phyloP scores from a whole-genome alignment of 2,888 invertebrate species.

The Achlya flavicornis region DNA sequence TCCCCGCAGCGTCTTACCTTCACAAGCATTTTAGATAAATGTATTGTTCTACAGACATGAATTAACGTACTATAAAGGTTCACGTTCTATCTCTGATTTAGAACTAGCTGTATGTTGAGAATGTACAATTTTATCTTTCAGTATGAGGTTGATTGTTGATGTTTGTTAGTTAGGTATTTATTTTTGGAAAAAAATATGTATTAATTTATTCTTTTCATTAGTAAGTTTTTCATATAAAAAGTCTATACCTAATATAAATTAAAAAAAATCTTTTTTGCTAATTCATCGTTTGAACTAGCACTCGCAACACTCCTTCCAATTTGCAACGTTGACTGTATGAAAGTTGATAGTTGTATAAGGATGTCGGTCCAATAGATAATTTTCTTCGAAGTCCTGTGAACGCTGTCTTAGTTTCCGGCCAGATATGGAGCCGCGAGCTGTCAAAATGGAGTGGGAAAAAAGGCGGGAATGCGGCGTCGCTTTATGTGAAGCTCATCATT shows the following conservation, averaged over 20 bases:
- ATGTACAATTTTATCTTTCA: not conserved
- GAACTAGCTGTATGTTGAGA: not conserved
- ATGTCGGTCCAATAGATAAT: constrained; percentile 19
- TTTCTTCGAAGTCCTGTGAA: constrained; percentile 57
- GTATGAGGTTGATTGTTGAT: not conserved
- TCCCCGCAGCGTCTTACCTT: constrained; percentile 18
- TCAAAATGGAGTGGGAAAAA: constrained; percentile 85
- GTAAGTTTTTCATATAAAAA: not conserved
- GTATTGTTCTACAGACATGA: not conserved
- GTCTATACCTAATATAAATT: too few species aligned
- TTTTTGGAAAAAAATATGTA: not conserved
- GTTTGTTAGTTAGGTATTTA: not conserved
- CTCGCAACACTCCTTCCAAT: not conserved
- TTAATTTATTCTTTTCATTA: not conserved
- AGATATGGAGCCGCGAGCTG: constrained; percentile 84
- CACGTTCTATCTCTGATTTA: not conserved
- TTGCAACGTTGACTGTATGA: not conserved
- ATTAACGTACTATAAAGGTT: not conserved
- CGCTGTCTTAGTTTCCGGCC: constrained; percentile 79
- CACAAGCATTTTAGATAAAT: constrained; percentile 5
- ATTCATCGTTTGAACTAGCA: not conserved
- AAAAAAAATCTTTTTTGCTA: too few species aligned
- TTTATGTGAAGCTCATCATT: constrained; percentile 84
- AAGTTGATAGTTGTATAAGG: not conserved
- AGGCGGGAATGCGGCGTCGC: constrained; percentile 84